Conservation (phyloP, 2,113 vertebrate genomes). For the Sapayoa aenigma region DNA sequence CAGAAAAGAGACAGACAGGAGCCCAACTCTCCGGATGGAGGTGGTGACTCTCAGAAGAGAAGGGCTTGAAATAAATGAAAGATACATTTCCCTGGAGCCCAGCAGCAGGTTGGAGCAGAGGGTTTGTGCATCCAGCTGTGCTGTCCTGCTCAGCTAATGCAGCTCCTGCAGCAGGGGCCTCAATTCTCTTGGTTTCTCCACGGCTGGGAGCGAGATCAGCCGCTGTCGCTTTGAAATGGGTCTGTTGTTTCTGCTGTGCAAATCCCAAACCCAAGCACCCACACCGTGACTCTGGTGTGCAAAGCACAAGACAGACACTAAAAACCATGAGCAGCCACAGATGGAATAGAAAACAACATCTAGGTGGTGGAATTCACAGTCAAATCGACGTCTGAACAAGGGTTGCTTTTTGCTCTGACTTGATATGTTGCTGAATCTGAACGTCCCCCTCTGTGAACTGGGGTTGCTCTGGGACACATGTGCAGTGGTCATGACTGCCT, state of each 20-base stretch:
- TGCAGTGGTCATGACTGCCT: background rate
- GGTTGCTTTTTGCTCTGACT: background rate
- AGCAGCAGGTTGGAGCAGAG: background rate
- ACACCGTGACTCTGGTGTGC: background rate
- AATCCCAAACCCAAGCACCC: background rate
- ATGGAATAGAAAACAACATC: background rate
- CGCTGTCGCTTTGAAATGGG: fast-evolving
- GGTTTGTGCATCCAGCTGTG: background rate
- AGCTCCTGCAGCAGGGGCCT: background rate
- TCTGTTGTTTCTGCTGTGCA: fast-evolving
- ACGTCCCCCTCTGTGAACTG: background rate
- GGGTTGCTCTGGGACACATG: background rate
- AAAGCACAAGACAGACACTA: background rate
- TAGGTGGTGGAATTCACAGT: background rate
- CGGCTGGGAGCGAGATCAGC: background rate
- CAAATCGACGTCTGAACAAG: background rate
- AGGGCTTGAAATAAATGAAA: background rate
- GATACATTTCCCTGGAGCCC: background rate
- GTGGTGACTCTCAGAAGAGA: background rate
- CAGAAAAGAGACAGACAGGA: background rate
- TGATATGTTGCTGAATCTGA: background rate
- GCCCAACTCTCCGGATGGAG: fast-evolving
- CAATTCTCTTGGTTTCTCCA: fast-evolving
- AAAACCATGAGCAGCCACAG: background rate
- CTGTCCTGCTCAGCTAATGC: background rate